Base-by-base conservation (phyloP, 2,113 vertebrate genomes). In the Tragelaphus imberbis region DNA sequence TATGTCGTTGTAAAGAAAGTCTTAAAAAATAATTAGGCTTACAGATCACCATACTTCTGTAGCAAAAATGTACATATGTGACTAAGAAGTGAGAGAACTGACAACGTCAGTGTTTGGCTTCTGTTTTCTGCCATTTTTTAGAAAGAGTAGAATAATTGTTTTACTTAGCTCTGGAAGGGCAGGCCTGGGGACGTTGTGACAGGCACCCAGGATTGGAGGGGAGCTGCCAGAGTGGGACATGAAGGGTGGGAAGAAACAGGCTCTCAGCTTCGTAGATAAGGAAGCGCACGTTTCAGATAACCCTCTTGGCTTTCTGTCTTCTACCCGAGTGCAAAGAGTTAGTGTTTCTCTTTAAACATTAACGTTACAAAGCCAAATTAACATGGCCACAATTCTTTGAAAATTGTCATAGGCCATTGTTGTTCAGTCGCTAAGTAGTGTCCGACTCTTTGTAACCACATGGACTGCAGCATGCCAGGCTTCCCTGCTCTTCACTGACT, bases 61-160 rank as follows among this genome's bases (percentile, higher is more conserved):
- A 91, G 87, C 63, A 91, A 53, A 87, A 93, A 84, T 93, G 86
- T 91, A 87, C 85, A 55, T 87, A 94, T 68, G 75, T 87, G 95
- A 84, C 28, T 81, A 84, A 77, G 59, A 94, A 96, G 82, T n/a
- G 40, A 82, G 92, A 91, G 56, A 80, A 85, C 61, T 28, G 81
- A 44, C 86, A 49, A 19, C n/a, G 28, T 84, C 88, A 65, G 21
- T 53, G 68, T 71, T 95, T 90, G 80, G 81, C 93, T 96, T 86
- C 89, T 97, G 93, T 88, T 87, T 97, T 88, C 56, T 84, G 47
- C 63, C 53, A 33, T 58, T 86, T 53, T 75, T 86, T 90, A 61
- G 80, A 63, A 49, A 36, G 10, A 11, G 75, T 77, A 44, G 49
- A 33, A 13, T 47, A 19, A 28, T n/a, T 87, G 49, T 97, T 95